Percentiles rank a stretch among this genome's conserved stretches.
phyloP scores from a whole-genome alignment of 2,797 vertebrate species.

The Halcyon smyrnensis region DNA sequence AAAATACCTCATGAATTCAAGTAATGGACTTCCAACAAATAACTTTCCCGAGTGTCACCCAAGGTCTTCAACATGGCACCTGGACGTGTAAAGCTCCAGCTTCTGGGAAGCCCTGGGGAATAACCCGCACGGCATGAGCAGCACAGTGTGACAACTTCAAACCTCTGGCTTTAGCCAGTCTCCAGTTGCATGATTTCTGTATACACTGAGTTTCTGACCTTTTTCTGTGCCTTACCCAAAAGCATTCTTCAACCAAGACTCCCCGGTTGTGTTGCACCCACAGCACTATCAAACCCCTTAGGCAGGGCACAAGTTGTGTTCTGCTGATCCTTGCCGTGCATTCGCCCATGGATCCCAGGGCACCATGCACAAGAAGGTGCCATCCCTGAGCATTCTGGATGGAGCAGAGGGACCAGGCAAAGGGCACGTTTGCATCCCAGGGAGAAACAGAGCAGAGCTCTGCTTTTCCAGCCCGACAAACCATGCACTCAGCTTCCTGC shows the following conservation, averaged over 20 bases:
- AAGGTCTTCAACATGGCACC: background rate
- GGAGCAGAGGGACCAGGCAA: background rate
- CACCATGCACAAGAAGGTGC: background rate
- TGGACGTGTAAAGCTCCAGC: background rate
- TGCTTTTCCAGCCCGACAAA: background rate
- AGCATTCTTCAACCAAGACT: rapidly evolving
- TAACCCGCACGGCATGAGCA: background rate
- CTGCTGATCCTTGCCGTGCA: background rate
- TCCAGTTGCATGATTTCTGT: background rate
- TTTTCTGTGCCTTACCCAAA: background rate
- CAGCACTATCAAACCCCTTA: no score
- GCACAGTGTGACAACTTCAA: background rate
- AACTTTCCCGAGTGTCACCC: background rate
- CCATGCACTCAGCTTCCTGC: background rate
- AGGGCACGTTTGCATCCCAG: rapidly evolving
- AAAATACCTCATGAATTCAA: background rate
- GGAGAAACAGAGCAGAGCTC: background rate
- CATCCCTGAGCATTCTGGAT: rapidly evolving
- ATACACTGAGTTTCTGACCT: rapidly evolving
- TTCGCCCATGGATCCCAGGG: rapidly evolving
- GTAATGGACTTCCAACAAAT: background rate
- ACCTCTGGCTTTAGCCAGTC: background rate
- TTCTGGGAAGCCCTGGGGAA: background rate
- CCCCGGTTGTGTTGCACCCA: rapidly evolving
- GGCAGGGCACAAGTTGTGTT: background rate